Evolutionary conservation across 2,888 invertebrate genomes (phyloP), one percentile per base, ranked within the genome.

Genomic region (Ypsolopha scabrella): DNA sequence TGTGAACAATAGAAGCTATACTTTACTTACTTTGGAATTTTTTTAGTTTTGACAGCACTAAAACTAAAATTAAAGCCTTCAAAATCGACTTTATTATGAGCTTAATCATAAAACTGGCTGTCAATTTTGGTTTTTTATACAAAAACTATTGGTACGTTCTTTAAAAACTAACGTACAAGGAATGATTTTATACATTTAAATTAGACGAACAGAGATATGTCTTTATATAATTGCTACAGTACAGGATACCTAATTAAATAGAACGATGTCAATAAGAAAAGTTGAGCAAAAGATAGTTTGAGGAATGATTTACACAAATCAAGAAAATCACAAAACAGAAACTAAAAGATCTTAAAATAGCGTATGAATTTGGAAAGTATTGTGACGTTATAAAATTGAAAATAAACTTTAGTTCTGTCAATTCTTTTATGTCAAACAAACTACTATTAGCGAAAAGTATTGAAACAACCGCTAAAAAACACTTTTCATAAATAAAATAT

Each of bases 61-160:
- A n/a, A n/a, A n/a, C 9, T 37, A 48, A 58, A 59, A 58, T 55
- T n/a, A 54, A 58, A 58, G n/a, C n/a, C n/a, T n/a, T n/a, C n/a
- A n/a, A n/a, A n/a, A n/a, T n/a, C n/a, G n/a, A n/a, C n/a, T n/a
- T n/a, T 62, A 63, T 62, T 54, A 61, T 57, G 60, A 52, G n/a
- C 7, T 41, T 33, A 51, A 61, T 49, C 57, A 57, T 54, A 60
- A 64, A 73, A 80, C 80, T 81, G 80, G 80, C 80, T 72, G 65
- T 61, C 63, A 60, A 57, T 63, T 80, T 80, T 80, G 79, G 80
- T 77, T 67, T 62, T 55, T 56, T 62, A 61, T 56, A 35, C 35
- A 47, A 59, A 57, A 55, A 51, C 53, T 54, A 57, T 61, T 73
- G 71, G 71, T 77, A 76, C 66, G 59, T 57, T 58, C 49, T 52